A percentile compares a stretch with the other conserved stretches of the same genome.
Evolutionary conservation across 2,888 invertebrate species (phyloP).

Genomic region (Lissonota sp.): DNA sequence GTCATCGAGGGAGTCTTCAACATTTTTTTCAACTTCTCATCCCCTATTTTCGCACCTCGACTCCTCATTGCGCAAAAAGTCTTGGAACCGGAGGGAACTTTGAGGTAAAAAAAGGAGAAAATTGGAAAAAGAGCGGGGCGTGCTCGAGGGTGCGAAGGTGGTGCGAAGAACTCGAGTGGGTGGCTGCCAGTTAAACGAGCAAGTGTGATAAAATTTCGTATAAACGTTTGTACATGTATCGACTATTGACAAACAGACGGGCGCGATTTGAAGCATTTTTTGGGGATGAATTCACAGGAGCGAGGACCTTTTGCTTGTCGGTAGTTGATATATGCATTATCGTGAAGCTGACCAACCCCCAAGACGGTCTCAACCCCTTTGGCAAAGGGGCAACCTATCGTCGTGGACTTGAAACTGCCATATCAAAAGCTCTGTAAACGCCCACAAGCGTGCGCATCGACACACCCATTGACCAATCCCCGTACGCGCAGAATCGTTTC

Average conservation of each 20-base stretch:
- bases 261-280: no score
- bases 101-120: neutral
- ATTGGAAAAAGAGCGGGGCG: slow-evolving; percentile 53
- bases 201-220: slow-evolving; percentile 55
- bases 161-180: slow-evolving; percentile 47
- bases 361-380: slow-evolving; percentile 76
- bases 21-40: slow-evolving; percentile 28
- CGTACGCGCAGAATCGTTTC: slow-evolving; percentile 75
- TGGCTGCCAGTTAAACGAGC: slow-evolving; percentile 20
- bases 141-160: slow-evolving; percentile 46
- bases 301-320: no score
- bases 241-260: no score
- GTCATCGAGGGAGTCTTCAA: slow-evolving; percentile 19
- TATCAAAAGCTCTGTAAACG: slow-evolving; percentile 78
- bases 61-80: slow-evolving; percentile 48
- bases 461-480: slow-evolving; percentile 81
- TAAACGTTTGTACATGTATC: slow-evolving; percentile 1
- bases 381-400: slow-evolving; percentile 77
- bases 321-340: slow-evolving; percentile 15
- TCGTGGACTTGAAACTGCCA: slow-evolving; percentile 76
- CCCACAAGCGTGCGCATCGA: slow-evolving; percentile 81
- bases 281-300: no score
- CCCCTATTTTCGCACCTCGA: slow-evolving; percentile 6
- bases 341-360: slow-evolving; percentile 74
- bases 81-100: slow-evolving; percentile 53